A percentile compares a stretch with the other conserved stretches of the same genome.
phyloP scores from a whole-genome alignment of 2,888 invertebrate genomes.

The Lottia scabra region DNA sequence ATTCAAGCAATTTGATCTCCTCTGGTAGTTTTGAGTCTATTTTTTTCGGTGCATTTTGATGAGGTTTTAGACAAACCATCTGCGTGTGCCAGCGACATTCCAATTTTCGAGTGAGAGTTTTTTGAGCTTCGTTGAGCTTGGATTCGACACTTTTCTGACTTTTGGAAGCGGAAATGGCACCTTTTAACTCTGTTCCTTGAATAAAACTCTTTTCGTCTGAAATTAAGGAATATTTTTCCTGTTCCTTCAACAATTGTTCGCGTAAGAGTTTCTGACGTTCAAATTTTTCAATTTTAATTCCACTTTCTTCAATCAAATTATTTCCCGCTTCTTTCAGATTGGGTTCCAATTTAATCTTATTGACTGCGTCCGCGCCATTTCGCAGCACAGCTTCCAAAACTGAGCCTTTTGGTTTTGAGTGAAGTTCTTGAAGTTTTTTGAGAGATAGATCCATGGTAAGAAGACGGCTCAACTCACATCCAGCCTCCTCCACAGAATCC shows the following conservation, averaged over 20 bases:
- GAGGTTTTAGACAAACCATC: constrained; percentile 56
- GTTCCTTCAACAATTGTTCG: neutral
- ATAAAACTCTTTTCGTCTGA: neutral
- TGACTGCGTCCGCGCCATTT: neutral
- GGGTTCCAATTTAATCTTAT: neutral
- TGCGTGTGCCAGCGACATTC: constrained; percentile 48
- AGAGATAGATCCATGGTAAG: neutral
- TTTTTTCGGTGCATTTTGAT: constrained; percentile 36
- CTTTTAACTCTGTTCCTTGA: neutral
- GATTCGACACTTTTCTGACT: no score
- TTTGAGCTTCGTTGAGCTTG: no score
- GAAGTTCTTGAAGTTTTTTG: neutral
- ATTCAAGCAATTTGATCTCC: constrained; percentile 57
- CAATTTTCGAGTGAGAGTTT: neutral
- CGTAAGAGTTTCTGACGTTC: neutral
- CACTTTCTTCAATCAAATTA: neutral
- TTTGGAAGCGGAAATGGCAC: no score
- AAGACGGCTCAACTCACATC: neutral
- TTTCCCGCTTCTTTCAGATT: neutral
- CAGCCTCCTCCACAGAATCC: neutral
- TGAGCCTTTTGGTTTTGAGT: neutral
- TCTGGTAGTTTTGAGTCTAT: constrained; percentile 26
- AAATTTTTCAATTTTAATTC: neutral
- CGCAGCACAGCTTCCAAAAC: neutral
- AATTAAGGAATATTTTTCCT: neutral